A percentile compares a stretch with the other conserved stretches of the same genome.
phyloP scores from a whole-genome alignment of 1,140 invertebrate genomes.

The Drosophila jambulina region DNA sequence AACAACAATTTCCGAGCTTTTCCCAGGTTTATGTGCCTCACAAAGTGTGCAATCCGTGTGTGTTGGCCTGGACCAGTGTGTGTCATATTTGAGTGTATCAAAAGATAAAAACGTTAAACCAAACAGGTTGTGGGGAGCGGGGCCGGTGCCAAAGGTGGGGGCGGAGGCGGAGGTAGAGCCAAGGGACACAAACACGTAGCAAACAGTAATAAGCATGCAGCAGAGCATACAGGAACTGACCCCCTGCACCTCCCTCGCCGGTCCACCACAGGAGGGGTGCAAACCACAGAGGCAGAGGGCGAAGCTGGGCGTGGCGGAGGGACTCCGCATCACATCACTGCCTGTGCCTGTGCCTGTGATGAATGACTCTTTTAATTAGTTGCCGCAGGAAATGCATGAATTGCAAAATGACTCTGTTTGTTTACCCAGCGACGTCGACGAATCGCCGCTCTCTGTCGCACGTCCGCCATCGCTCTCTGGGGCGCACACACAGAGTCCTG shows the following conservation, averaged over 20 bases:
- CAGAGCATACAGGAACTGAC: constrained; percentile 65
- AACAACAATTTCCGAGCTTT: constrained; percentile 57
- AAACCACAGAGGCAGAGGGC: constrained; percentile 44
- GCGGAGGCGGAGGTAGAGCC: neutral
- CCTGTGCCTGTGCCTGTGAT: constrained; percentile 70
- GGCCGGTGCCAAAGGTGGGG: constrained; percentile 2
- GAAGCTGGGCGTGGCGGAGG: neutral
- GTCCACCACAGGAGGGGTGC: constrained; percentile 20
- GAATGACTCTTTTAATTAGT: constrained; percentile 85
- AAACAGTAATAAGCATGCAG: constrained; percentile 82
- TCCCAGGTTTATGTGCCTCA: constrained; percentile 59
- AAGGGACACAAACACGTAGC: constrained; percentile 73
- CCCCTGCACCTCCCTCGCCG: constrained; percentile 2
- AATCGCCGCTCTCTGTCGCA: constrained; percentile 26
- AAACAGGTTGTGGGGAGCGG: constrained; percentile 53
- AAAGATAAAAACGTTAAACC: constrained; percentile 81
- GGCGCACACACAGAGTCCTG: constrained; percentile 21
- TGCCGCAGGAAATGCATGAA: constrained; percentile 85
- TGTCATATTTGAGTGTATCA: constrained; percentile 78
- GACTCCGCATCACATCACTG: constrained; percentile 73
- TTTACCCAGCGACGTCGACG: constrained; percentile 73
- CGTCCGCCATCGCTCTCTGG: constrained; percentile 25
- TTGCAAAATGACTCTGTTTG: constrained; percentile 84
- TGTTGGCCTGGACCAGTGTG: constrained; percentile 29
- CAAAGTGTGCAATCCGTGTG: constrained; percentile 76